Percentiles rank a stretch among this genome's conserved stretches.
Evolutionary conservation across 2,113 vertebrate species (phyloP).

Genomic region (Lepus americanus): DNA sequence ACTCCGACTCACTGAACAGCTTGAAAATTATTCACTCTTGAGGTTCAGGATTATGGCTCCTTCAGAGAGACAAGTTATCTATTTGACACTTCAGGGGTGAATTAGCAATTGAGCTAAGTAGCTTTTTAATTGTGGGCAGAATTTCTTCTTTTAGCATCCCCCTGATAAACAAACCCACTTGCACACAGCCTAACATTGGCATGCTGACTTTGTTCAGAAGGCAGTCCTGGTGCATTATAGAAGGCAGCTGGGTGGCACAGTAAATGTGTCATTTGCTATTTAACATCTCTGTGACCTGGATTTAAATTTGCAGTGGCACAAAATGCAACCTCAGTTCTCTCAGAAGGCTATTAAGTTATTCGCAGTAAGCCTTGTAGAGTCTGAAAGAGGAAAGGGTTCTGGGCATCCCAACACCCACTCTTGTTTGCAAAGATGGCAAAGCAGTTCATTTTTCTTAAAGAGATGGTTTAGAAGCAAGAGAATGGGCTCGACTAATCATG

Average conservation of each 20-base stretch:
- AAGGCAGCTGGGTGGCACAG: constrained; percentile 90
- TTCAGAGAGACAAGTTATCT: constrained; percentile 75
- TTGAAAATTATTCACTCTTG: constrained; percentile 64
- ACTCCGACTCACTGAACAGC: constrained; percentile 68
- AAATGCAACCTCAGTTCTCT: constrained; percentile 90
- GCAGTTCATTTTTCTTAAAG: constrained; percentile 82
- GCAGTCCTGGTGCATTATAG: constrained; percentile 85
- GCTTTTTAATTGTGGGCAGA: constrained; percentile 82
- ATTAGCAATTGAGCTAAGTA: constrained; percentile 81
- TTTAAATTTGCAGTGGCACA: constrained; percentile 89
- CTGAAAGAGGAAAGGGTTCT: constrained; percentile 80
- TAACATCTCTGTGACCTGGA: constrained; percentile 92
- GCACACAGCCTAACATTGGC: constrained; percentile 83
- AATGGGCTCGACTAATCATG: constrained; percentile 43
- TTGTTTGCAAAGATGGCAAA: constrained; percentile 71
- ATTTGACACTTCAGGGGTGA: constrained; percentile 81
- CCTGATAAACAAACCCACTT: constrained; percentile 80
- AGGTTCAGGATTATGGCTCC: constrained; percentile 71
- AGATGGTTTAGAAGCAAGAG: constrained; percentile 80
- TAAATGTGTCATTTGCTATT: constrained; percentile 91
- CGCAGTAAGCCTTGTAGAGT: constrained; percentile 86
- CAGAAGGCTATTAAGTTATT: constrained; percentile 87
- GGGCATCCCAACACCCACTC: constrained; percentile 60
- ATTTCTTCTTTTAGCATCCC: constrained; percentile 76
- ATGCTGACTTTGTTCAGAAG: constrained; percentile 85